These are phyloP conservation scores for Ophiothrix spiculata DNA, from an alignment of 35 echinoderm and acorn worm genomes.

Conservation along the genomic window DNA sequence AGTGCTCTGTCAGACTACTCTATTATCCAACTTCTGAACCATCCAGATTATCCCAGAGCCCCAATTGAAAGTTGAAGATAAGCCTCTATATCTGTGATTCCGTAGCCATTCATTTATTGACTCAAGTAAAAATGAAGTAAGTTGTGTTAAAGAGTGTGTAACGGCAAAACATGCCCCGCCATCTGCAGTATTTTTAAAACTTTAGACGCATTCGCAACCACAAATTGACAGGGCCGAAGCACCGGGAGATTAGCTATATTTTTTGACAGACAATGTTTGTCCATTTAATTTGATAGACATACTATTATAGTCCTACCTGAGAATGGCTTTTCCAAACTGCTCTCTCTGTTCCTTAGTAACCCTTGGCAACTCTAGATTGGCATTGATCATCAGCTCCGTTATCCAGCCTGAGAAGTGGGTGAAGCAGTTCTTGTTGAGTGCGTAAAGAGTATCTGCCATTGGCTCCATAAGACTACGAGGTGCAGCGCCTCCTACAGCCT, in stretches of 20 bases:
- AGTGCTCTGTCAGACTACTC: too few relatives aligned
- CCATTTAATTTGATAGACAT: background rate
- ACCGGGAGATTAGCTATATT: background rate
- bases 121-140: too few relatives aligned
- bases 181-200: too few relatives aligned
- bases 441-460: conserved; percentile 67
- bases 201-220: too few relatives aligned
- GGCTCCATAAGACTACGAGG: conserved; percentile 63
- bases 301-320: conserved; percentile 47
- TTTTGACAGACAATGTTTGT: background rate
- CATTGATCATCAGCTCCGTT: conserved; percentile 61
- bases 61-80: too few relatives aligned
- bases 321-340: conserved; percentile 66
- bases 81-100: too few relatives aligned
- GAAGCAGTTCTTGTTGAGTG: conserved; percentile 66
- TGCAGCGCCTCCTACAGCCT: conserved; percentile 86
- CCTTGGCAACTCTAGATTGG: conserved; percentile 53
- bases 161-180: too few relatives aligned
- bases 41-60: too few relatives aligned
- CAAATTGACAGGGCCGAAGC: too few relatives aligned
- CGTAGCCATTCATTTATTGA: too few relatives aligned
- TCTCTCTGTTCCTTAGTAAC: conserved; percentile 86
- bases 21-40: too few relatives aligned
- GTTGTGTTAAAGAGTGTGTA: too few relatives aligned
- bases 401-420: conserved; percentile 62